Evolutionary conservation across 2,797 vertebrate genomes (phyloP).

Genomic region (Poecilia gillii): DNA sequence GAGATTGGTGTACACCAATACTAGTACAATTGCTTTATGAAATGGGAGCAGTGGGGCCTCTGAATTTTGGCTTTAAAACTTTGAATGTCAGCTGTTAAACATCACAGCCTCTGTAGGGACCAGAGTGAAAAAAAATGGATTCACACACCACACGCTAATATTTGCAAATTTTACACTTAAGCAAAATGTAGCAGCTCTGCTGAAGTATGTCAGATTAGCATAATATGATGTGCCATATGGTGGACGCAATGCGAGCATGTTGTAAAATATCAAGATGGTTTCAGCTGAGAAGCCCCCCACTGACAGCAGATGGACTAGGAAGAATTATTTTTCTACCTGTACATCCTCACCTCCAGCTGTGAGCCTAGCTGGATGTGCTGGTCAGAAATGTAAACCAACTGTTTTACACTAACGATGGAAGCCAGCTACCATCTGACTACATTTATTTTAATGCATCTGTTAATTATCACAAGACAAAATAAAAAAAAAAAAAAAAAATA

Average conservation of each 20-base stretch:
- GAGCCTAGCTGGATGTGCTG: not conserved
- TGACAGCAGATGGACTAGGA: conserved; percentile 11
- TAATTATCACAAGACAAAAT: not conserved
- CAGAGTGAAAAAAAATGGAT: conserved; percentile 14
- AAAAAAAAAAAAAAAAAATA: too few relatives aligned
- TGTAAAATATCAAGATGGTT: conserved; percentile 10
- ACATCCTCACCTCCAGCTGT: conserved; percentile 14
- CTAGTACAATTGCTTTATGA: conserved; percentile 28
- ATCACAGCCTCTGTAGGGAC: conserved; percentile 24
- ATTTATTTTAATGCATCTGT: not conserved
- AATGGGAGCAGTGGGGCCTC: conserved; percentile 30
- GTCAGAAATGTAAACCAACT: not conserved
- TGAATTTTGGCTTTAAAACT: conserved; percentile 39
- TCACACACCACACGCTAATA: not conserved
- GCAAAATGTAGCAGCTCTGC: conserved; percentile 19
- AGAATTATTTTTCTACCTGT: conserved; percentile 7
- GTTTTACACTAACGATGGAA: conserved; percentile 1
- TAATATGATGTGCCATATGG: conserved; percentile 21
- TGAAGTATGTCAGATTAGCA: conserved; percentile 24
- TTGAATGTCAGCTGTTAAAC: conserved; percentile 29
- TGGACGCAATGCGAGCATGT: not conserved
- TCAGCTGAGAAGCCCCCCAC: conserved; percentile 5
- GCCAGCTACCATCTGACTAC: not conserved
- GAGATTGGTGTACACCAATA: conserved; percentile 35
- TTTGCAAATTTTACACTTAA: conserved; percentile 22